phyloP scores from a whole-genome alignment of 2,797 vertebrate genomes.

The Anabas testudineus region DNA sequence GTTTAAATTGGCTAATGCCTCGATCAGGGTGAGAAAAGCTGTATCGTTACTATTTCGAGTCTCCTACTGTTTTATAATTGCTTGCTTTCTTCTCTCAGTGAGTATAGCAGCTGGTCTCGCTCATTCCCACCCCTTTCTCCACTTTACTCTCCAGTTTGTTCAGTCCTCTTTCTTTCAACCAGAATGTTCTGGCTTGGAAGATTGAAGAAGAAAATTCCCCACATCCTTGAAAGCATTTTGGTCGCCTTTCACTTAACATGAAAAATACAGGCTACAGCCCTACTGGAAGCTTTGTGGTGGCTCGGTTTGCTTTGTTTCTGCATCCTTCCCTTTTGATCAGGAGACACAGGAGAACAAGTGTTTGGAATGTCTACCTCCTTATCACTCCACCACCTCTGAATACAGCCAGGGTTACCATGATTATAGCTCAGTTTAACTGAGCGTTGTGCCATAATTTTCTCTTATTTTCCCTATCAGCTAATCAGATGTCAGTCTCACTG shows the following conservation, averaged over 20 bases:
- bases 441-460: slow-evolving; percentile 20
- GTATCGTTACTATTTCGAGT: slow-evolving; percentile 35
- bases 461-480: slow-evolving; percentile 39
- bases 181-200: slow-evolving; percentile 63
- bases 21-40: slow-evolving; percentile 9
- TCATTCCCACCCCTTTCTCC: slow-evolving; percentile 35
- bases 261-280: slow-evolving; percentile 62
- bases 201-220: slow-evolving; percentile 59
- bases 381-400: slow-evolving; percentile 33
- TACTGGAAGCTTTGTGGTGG: slow-evolving; percentile 53
- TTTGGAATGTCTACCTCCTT: slow-evolving; percentile 57
- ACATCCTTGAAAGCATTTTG: slow-evolving; percentile 55
- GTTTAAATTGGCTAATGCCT: slow-evolving; percentile 20
- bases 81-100: slow-evolving; percentile 44
- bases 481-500: slow-evolving; percentile 16
- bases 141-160: slow-evolving; percentile 42
- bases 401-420: slow-evolving; percentile 47
- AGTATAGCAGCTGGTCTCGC: slow-evolving; percentile 37
- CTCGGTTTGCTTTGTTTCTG: slow-evolving; percentile 43
- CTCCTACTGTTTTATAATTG: slow-evolving; percentile 52
- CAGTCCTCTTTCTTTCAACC: slow-evolving; percentile 31
- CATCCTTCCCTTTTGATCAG: slow-evolving; percentile 48
- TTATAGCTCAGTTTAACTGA: slow-evolving; percentile 33
- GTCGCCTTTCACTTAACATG: slow-evolving; percentile 61
- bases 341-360: slow-evolving; percentile 56